A percentile compares a stretch with the other conserved stretches of the same genome.
These are phyloP conservation scores for Tetragonisca angustula DNA, from an alignment of 2,888 invertebrate genomes.

Conservation along the genomic window DNA sequence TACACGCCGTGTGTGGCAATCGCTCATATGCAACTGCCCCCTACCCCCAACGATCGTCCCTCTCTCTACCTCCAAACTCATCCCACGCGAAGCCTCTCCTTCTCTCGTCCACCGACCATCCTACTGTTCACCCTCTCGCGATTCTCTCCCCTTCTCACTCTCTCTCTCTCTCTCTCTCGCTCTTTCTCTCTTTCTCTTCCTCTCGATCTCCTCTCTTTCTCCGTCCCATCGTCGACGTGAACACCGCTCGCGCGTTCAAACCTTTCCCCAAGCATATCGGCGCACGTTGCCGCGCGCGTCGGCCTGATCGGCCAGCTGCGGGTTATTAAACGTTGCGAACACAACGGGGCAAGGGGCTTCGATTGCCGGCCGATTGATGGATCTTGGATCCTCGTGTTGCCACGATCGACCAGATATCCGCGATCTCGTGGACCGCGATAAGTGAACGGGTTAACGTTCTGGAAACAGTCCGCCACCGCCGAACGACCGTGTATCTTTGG, in stretches of 20 bases:
- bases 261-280: constrained; percentile 60
- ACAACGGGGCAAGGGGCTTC: constrained; percentile 51
- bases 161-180: constrained; percentile 7
- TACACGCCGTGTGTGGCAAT: constrained; percentile 81
- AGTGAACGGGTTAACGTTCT: constrained; percentile 33
- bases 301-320: constrained; percentile 63
- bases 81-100: constrained; percentile 33
- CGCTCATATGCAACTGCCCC: constrained; percentile 81
- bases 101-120: constrained; percentile 22
- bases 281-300: constrained; percentile 51
- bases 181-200: background rate
- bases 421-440: constrained; percentile 44
- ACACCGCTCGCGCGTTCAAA: constrained; percentile 1
- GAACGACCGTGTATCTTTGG: background rate
- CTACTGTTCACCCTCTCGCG: constrained; percentile 33
- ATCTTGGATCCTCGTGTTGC: constrained; percentile 54
- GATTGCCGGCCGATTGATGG: constrained; percentile 67
- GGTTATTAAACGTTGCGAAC: constrained; percentile 70
- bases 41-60: constrained; percentile 52
- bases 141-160: constrained; percentile 10
- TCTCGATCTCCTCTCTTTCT: background rate
- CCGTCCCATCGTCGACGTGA: background rate
- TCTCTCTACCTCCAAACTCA: constrained; percentile 42
- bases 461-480: constrained; percentile 8
- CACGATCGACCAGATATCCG: constrained; percentile 40